Evolutionary conservation across 2,797 vertebrate species (phyloP), one percentile per base, ranked within the genome.

Genomic region (Neosalanx taihuensis): DNA sequence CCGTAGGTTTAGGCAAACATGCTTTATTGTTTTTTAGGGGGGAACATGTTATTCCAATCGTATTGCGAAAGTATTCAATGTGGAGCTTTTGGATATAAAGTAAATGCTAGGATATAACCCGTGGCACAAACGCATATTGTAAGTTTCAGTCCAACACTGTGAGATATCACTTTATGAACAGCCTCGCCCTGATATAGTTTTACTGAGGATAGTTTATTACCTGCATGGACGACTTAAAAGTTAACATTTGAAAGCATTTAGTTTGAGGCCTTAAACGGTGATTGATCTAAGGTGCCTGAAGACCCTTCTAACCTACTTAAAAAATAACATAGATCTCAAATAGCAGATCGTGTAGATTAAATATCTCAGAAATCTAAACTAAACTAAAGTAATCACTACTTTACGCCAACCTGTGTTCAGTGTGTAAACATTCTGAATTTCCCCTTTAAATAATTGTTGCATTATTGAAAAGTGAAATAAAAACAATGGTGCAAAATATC

Each of bases 211-310:
- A 49, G 17, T 49, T 60, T 64, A 17, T 67, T 30, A 51, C 65
- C n/a, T 67, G 15, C 6, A 15, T 15, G 7, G 15, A 10, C 12
- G 51, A 30, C 10, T 5, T 9, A 58, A 37, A 82, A 61, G 31
- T 29, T 67, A 56, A 37, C 46, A 69, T 60, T 72, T 72, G 68
- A 73, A 70, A 81, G 85, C 67, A 77, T 75, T 57, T 65, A 72
- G 66, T 79, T 5, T 76, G 80, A 86, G 90, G 90, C 91, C 91
- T 90, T 84, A 57, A 74, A 74, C 73, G 74, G 77, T 81, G 75
- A 81, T 81, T 81, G 78, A 83, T 85, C 76, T 77, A 83, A 88
- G 88, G 86, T 93, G 90, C 91, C 89, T 75, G 84, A 35, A 5
- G 72, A 68, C 17, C 30, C 4, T 64, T 76, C 66, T 72, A 46